Conservation (phyloP, 2,113 vertebrate genomes). For the Myanophis thanlyinensis region DNA sequence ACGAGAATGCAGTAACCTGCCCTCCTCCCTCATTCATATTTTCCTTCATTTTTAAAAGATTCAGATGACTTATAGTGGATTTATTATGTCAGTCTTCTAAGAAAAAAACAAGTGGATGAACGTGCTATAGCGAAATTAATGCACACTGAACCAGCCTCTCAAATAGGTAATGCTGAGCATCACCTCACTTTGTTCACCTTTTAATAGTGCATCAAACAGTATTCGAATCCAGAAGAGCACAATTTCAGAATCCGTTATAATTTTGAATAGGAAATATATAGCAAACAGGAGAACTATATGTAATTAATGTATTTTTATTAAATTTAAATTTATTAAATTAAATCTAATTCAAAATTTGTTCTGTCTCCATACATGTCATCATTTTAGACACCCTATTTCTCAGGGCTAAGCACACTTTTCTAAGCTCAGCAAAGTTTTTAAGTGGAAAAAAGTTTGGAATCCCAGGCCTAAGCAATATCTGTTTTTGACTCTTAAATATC, state of each 20-base stretch:
- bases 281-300: not conserved
- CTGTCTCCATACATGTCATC: not conserved
- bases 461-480: not conserved
- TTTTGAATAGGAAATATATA: not conserved
- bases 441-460: not conserved
- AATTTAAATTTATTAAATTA: too few relatives aligned
- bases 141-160: not conserved
- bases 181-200: not conserved
- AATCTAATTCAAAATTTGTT: not conserved
- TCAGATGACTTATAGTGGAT: not conserved
- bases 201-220: not conserved
- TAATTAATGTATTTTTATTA: not conserved
- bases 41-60: conserved; percentile 27
- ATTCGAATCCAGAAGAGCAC: not conserved
- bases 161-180: not conserved
- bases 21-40: conserved; percentile 10
- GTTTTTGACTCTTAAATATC: not conserved
- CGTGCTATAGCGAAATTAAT: not conserved
- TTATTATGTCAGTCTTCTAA: not conserved
- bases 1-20: conserved; percentile 27
- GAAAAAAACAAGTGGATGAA: not conserved
- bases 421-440: not conserved
- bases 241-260: not conserved
- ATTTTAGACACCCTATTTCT: not conserved
- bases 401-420: not conserved